Conservation (phyloP, 2,797 vertebrate genomes). For the Lemur catta region DNA sequence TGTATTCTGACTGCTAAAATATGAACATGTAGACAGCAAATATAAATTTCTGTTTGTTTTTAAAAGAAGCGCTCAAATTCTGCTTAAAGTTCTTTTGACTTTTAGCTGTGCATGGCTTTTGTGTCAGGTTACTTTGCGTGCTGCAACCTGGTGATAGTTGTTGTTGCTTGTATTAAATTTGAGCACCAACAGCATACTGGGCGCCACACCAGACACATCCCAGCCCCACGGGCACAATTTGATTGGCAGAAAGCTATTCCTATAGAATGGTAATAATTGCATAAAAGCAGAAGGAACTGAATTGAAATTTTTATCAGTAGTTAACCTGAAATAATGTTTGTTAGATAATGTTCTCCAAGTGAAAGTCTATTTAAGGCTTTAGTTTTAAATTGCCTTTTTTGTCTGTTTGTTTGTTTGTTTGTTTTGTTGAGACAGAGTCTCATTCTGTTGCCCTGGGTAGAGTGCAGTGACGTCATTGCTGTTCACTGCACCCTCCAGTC, state of each 20-base stretch:
- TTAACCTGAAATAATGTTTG: conserved; percentile 53
- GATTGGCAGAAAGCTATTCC: conserved; percentile 57
- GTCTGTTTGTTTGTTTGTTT: too few species aligned
- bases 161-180: conserved; percentile 58
- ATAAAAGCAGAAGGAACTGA: conserved; percentile 47
- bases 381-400: neutral
- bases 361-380: conserved; percentile 35
- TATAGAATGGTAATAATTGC: conserved; percentile 46
- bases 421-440: too few species aligned
- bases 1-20: conserved; percentile 49
- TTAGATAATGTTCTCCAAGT: conserved; percentile 44
- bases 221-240: conserved; percentile 40
- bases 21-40: neutral
- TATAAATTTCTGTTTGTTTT: conserved; percentile 44
- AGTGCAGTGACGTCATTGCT: too few species aligned
- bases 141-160: conserved; percentile 56
- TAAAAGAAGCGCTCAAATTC: conserved; percentile 20
- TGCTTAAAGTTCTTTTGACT: neutral
- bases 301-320: conserved; percentile 48
- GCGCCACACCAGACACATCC: conserved; percentile 44
- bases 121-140: conserved; percentile 47
- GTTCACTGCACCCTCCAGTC: too few species aligned
- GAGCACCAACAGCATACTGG: conserved; percentile 41
- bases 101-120: conserved; percentile 44
- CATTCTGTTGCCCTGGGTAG: too few species aligned